A percentile compares a stretch with the other conserved stretches of the same genome.
Conservation (phyloP, 2,113 vertebrate species). For the Coregonus clupeaformis region DNA sequence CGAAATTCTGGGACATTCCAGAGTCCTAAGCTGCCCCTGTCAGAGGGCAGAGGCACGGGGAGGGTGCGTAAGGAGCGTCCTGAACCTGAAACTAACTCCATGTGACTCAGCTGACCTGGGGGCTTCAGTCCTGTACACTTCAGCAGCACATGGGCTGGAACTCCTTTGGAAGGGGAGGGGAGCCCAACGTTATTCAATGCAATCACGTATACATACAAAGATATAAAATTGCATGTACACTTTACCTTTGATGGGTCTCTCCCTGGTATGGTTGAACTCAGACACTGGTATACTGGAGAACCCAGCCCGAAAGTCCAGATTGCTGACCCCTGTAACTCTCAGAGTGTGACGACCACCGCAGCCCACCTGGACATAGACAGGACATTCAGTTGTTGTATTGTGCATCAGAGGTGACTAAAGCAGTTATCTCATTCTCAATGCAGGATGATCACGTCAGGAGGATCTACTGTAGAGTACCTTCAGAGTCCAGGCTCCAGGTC, state of each 20-base stretch:
- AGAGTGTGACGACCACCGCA: constrained; percentile 89
- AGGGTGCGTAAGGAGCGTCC: constrained; percentile 79
- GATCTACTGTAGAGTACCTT: constrained; percentile 71
- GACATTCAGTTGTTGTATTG: constrained; percentile 5
- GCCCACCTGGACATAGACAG: constrained; percentile 72
- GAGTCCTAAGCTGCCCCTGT: constrained; percentile 72
- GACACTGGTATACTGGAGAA: constrained; percentile 78
- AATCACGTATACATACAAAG: no score
- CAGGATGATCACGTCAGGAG: not conserved
- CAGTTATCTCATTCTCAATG: not conserved
- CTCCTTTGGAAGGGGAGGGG: constrained; percentile 66
- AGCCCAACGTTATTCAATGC: not conserved
- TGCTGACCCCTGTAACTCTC: constrained; percentile 87
- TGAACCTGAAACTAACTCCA: constrained; percentile 80
- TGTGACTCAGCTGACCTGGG: constrained; percentile 78
- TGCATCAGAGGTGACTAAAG: not conserved
- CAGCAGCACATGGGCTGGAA: constrained; percentile 83
- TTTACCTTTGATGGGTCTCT: constrained; percentile 85
- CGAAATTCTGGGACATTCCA: constrained; percentile 82
- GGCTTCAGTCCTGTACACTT: constrained; percentile 82
- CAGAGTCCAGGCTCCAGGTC: constrained; percentile 84
- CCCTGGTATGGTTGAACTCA: constrained; percentile 76
- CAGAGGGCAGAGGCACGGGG: constrained; percentile 66
- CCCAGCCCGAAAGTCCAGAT: constrained; percentile 82
- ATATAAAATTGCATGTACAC: not conserved